phyloP scores from a whole-genome alignment of 2,797 vertebrate genomes.

The Enteromius paludinosus region DNA sequence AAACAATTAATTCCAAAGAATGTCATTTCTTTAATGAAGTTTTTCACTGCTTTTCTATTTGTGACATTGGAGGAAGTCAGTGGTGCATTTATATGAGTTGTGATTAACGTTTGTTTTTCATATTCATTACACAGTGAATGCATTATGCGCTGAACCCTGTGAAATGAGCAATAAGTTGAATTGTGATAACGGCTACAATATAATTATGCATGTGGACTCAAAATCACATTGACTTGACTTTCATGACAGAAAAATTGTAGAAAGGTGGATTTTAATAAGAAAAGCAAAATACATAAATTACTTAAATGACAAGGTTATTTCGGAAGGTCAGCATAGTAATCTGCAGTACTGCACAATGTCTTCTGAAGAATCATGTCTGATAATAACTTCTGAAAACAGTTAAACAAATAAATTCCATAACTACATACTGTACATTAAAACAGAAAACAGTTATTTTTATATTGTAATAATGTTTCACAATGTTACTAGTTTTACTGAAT shows the following conservation, averaged over 20 bases:
- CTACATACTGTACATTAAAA: neutral
- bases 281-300: conserved; percentile 7
- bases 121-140: conserved; percentile 18
- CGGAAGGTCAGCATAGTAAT: neutral
- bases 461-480: neutral
- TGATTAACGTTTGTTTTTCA: conserved; percentile 15
- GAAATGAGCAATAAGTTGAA: conserved; percentile 9
- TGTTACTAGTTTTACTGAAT: neutral
- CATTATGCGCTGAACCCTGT: conserved; percentile 1
- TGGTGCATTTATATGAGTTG: conserved; percentile 19
- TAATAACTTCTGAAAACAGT: neutral
- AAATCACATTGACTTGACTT: conserved; percentile 8
- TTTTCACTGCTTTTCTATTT: neutral
- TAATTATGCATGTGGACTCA: neutral
- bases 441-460: neutral
- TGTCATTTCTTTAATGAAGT: neutral
- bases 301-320: neutral
- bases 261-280: conserved; percentile 11
- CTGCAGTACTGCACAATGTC: neutral
- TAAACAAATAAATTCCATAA: no score
- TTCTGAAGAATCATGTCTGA: neutral
- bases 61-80: neutral
- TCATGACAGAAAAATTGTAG: neutral
- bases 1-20: neutral
- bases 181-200: conserved; percentile 18